Conservation (phyloP, 1,140 invertebrate genomes). For the Euborellia annulipes region DNA sequence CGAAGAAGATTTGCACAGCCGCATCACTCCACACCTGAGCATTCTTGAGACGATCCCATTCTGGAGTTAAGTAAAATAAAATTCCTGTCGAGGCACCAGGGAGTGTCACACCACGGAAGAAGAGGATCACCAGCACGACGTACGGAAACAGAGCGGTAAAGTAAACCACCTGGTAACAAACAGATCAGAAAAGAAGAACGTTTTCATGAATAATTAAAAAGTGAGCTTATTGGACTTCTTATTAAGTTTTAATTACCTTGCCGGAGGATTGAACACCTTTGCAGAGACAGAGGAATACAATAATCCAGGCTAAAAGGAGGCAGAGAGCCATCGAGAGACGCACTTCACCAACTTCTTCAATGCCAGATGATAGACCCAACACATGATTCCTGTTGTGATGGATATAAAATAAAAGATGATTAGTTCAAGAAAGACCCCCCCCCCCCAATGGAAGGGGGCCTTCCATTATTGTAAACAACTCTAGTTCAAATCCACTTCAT, state of each 20-base stretch:
- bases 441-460: no score
- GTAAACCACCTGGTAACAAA: constrained; percentile 47
- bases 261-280: constrained; percentile 74
- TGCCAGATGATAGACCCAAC: constrained; percentile 50
- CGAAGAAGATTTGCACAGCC: constrained; percentile 77
- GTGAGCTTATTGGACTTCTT: no score
- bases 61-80: constrained; percentile 69
- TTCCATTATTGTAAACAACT: no score
- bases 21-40: constrained; percentile 71
- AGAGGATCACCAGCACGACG: constrained; percentile 62
- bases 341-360: constrained; percentile 54
- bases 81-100: constrained; percentile 64
- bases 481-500: no score
- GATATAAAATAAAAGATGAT: background rate
- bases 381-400: constrained; percentile 50
- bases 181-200: background rate
- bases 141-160: constrained; percentile 77
- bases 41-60: constrained; percentile 55
- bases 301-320: constrained; percentile 58
- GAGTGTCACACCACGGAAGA: constrained; percentile 62
- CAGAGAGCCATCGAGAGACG: constrained; percentile 47
- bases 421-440: constrained; percentile 1
- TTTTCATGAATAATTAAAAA: no score
- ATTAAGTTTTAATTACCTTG: constrained; percentile 35
- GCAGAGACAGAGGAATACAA: constrained; percentile 63